Evolutionary conservation across 2,888 invertebrate genomes (phyloP), one percentile per base, ranked within the genome.

Genomic region (Cryptocephalus moraei): DNA sequence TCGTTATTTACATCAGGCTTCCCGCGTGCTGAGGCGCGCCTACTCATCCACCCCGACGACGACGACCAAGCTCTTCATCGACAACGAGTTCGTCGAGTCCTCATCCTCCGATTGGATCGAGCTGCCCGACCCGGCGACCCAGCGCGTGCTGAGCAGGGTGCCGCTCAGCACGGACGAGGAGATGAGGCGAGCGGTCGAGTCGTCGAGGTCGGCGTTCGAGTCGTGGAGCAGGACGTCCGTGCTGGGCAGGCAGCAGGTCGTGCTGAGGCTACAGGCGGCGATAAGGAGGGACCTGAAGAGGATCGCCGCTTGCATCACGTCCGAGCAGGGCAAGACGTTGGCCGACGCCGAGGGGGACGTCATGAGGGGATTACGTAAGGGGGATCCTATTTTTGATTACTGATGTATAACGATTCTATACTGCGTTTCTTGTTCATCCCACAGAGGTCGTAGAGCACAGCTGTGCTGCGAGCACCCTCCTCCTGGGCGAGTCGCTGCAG

Each of bases 341-440:
- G 82, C 85, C 9, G 99, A 99, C 74, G 97, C 99, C 1, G 95
- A 97, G 69, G 99, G 99, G 36, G 99, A 99, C 73, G 96, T 99
- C 2, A 79, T 93, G 49, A 80, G 99, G 67, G 99, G 99, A 50
- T 79, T 99, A 50, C 99, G 93, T 93, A 76, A 84, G 90, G 83
- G 51, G 36, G 39, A 12, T 8, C 9, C 6, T 31, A 22, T 42
- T 3, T 11, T 44, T 13, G 22, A 11, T 8, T 13, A 31, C 11
- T 42, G 9, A 10, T 41, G 34, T 34, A 9, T 34, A 34, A 9
- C n/a, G 9, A 34, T 34, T 9, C 34, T n/a, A 34, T 34, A 34
- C n/a, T 34, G 34, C n/a, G 34, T 45, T 63, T 69, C 41, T 72
- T n/a, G n/a, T n/a, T n/a, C n/a, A n/a, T n/a, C n/a, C n/a, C n/a